These are phyloP conservation scores for Lepas anatifera DNA, from an alignment of 2,888 invertebrate genomes.

Conservation along the genomic window DNA sequence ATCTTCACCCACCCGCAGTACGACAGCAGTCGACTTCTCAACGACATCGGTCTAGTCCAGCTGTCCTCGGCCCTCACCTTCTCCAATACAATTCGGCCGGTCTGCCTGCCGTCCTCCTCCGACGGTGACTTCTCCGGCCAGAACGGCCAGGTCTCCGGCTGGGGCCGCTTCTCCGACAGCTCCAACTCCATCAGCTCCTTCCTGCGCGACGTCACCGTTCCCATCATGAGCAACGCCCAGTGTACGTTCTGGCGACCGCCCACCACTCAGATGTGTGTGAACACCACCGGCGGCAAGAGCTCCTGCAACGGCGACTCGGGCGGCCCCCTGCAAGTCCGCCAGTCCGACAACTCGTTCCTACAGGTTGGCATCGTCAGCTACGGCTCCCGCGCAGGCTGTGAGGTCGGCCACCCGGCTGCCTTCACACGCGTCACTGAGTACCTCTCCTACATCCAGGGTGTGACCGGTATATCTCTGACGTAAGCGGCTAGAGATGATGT, in stretches of 20 bases:
- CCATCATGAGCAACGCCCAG: background rate
- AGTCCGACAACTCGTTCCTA: background rate
- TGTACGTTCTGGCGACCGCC: background rate
- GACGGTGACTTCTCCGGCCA: background rate
- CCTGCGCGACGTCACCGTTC: background rate
- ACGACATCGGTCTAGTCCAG: slow-evolving; percentile 19
- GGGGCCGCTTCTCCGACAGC: background rate
- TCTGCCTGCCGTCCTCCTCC: slow-evolving; percentile 16
- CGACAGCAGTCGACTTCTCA: slow-evolving; percentile 2
- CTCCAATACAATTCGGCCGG: slow-evolving; percentile 16
- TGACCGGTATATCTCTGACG: background rate
- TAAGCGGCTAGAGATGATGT: too few species aligned
- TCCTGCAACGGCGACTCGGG: background rate
- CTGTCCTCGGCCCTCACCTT: slow-evolving; percentile 14
- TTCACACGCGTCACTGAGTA: slow-evolving; percentile 4
- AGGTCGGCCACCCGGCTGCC: background rate
- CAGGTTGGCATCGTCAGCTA: background rate
- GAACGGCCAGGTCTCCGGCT: background rate
- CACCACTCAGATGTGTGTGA: background rate
- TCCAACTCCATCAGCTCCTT: background rate
- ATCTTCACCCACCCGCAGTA: slow-evolving; percentile 17
- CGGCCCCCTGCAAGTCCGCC: background rate
- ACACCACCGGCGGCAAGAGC: background rate
- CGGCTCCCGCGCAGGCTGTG: background rate
- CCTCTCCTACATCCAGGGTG: background rate